Evolutionary conservation across 2,113 vertebrate species (phyloP).

Genomic region (Platysternon megacephalum): DNA sequence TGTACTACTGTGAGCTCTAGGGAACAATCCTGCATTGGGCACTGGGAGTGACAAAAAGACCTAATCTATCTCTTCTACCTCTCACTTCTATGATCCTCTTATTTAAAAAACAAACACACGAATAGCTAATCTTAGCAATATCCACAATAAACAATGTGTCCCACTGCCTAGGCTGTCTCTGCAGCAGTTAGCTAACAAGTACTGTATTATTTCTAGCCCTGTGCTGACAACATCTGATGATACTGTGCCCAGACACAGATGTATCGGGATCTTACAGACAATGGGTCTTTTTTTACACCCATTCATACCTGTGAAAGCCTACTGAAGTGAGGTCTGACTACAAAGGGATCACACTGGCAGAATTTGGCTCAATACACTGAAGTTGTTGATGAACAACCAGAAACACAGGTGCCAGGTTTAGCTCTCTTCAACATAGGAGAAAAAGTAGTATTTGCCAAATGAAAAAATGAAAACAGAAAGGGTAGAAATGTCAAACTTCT

Average conservation of each 20-base stretch:
- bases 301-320: background rate
- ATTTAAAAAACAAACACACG: background rate
- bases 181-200: no score
- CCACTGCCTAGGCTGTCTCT: background rate
- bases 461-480: background rate
- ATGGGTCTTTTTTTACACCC: background rate
- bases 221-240: background rate
- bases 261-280: background rate
- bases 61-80: background rate
- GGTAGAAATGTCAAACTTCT: background rate
- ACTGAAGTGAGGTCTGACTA: background rate
- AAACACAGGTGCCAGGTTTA: background rate
- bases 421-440: background rate
- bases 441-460: background rate
- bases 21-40: background rate
- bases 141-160: background rate
- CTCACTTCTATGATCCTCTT: background rate
- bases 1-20: background rate
- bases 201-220: no score
- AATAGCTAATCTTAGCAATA: background rate
- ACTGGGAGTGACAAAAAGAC: background rate
- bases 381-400: background rate
- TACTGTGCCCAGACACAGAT: background rate
- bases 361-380: background rate
- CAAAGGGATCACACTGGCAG: background rate